Base-by-base conservation (phyloP, 2,113 vertebrate genomes). In the Ciconia maguari region DNA sequence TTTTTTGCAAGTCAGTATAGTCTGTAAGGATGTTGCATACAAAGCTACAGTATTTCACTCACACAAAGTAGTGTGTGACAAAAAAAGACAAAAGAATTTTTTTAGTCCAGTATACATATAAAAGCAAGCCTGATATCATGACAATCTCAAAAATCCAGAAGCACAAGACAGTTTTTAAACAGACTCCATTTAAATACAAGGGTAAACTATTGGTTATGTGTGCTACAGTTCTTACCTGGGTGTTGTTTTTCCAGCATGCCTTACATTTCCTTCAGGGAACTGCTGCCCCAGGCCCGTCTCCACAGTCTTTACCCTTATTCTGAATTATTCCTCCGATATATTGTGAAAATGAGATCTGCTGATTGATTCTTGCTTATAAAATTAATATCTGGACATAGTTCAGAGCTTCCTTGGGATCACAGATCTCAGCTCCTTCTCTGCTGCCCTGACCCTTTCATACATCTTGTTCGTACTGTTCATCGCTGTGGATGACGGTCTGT, bases 21-120 rank as follows among this genome's bases (percentile, higher is more conserved):
- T 44, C 57, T 85, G 34, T n/a, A 48, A 38, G 42, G 21, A 62
- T 54, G 16, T 13, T 82, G 46, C 7, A 18, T 46, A 41, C n/a
- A 49, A 81, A 42, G 17, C 9, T 36, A 11, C 12, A 74, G 21
- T 30, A 57, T 49, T 81, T 83, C 46, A 46, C 49, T 36, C 55
- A 36, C 0, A 0, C 6, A 19, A 77, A 72, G 18, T 17, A 2
- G 0, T 5, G 12, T 26, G 22, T 27, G 34, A 77, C 25, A 41
- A 62, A 68, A 30, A 48, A 20, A 51, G 69, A 41, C 17, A 55
- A 55, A 66, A 61, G 36, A 21, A 24, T 0, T 81, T 74, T 64
- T 49, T 79, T 51, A 54, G 76, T 18, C 30, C 24, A 14, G 22
- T 27, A 36, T 7, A 70, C 54, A 48, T 34, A 42, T 2, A 52